Evolutionary conservation across 2,797 vertebrate species (phyloP).

Genomic region (Pachyuromys duprasi): DNA sequence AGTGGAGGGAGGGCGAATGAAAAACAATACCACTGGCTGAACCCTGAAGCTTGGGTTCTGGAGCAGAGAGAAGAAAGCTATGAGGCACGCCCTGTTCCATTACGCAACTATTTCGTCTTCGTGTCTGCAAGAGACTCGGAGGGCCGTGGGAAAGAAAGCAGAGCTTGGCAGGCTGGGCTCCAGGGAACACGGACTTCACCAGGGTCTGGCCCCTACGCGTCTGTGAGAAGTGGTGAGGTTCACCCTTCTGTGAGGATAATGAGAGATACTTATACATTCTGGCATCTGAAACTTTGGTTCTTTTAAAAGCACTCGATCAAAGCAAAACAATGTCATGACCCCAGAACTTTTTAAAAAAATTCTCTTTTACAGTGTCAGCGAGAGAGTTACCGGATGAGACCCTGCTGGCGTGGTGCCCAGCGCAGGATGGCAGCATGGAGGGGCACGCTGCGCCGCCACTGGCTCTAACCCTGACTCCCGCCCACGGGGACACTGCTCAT

Average conservation of each 20-base stretch:
- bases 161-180: background rate
- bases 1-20: conserved; percentile 60
- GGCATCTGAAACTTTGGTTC: conserved; percentile 80
- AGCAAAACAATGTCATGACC: conserved; percentile 59
- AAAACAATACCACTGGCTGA: conserved; percentile 29
- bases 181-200: background rate
- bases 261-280: conserved; percentile 66
- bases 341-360: background rate
- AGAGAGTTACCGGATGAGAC: background rate
- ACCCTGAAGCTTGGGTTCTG: conserved; percentile 50
- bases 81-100: conserved; percentile 27
- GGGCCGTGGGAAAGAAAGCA: background rate
- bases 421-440: background rate
- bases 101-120: background rate
- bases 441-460: rapidly evolving
- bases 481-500: background rate
- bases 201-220: conserved; percentile 31
- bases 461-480: conserved; percentile 61
- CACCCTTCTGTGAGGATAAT: conserved; percentile 47
- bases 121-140: conserved; percentile 39
- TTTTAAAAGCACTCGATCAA: conserved; percentile 60
- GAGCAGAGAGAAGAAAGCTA: conserved; percentile 60
- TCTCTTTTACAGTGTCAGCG: conserved; percentile 38
- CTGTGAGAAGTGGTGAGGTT: background rate
- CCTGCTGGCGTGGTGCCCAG: background rate